Conservation (phyloP, 1,140 invertebrate species). For the Triops cancriformis region DNA sequence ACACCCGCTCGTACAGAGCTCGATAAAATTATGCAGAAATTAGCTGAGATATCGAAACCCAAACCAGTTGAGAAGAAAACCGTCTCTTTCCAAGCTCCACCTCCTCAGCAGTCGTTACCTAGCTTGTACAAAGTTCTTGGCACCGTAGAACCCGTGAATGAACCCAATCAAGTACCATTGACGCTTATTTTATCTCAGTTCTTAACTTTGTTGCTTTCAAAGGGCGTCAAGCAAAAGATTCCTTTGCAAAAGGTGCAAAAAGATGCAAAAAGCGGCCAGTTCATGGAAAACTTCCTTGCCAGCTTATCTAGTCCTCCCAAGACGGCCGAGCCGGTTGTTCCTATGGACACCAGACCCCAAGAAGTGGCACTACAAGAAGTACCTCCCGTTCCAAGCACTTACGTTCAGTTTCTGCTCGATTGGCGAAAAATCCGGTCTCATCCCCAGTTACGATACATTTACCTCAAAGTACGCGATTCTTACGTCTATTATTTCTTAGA, state of each 20-base stretch:
- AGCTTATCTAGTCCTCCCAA: not conserved
- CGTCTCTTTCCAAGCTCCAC: not conserved
- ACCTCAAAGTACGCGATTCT: conserved; percentile 1
- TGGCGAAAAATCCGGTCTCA: conserved; percentile 22
- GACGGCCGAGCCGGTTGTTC: not conserved
- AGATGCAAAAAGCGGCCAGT: not conserved
- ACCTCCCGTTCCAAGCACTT: conserved; percentile 21
- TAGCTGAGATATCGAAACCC: conserved; percentile 32
- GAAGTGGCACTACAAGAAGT: not conserved
- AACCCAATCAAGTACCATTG: not conserved
- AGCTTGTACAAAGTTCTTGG: not conserved
- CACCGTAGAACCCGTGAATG: not conserved
- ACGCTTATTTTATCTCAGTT: not conserved
- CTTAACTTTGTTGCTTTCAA: not conserved
- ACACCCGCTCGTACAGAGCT: conserved; percentile 50
- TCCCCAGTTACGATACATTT: not conserved
- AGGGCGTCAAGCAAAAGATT: not conserved
- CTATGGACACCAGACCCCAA: not conserved
- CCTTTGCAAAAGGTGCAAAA: not conserved
- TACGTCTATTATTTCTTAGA: too few species aligned
- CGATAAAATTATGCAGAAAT: conserved; percentile 46
- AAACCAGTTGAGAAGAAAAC: conserved; percentile 31
- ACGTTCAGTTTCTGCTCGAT: conserved; percentile 25
- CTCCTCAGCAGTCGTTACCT: not conserved
- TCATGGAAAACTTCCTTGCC: not conserved